Percentiles rank a stretch among this genome's conserved stretches.
phyloP scores from a whole-genome alignment of 2,888 invertebrate genomes.

The Antheraea yamamai region DNA sequence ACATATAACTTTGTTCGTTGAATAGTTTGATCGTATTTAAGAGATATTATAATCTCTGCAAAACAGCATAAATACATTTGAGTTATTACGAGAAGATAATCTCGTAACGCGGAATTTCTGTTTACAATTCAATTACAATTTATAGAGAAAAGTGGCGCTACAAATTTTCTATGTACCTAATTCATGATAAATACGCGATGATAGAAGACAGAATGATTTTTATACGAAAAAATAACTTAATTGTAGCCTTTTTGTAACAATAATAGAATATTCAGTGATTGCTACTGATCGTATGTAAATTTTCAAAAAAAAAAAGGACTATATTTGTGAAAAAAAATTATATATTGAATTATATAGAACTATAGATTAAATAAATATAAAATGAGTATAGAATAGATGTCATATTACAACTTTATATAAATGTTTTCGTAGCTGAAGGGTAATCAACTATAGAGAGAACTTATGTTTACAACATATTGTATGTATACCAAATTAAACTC shows the following conservation, averaged over 20 bases:
- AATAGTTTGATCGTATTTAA: slow-evolving; percentile 36
- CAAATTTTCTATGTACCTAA: neutral
- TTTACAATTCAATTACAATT: too few relatives aligned
- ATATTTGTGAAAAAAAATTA: neutral
- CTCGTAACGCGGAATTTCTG: neutral
- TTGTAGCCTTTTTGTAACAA: neutral
- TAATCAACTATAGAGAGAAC: neutral
- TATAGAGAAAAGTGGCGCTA: neutral
- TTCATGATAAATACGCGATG: neutral
- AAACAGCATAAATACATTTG: slow-evolving; percentile 38
- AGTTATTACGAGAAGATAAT: neutral
- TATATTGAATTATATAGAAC: neutral
- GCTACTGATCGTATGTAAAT: neutral
- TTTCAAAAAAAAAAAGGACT: neutral
- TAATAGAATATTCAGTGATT: neutral
- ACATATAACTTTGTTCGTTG: slow-evolving; percentile 67
- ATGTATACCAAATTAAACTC: slow-evolving; percentile 54
- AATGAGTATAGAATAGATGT: neutral
- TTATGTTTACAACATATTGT: slow-evolving; percentile 31
- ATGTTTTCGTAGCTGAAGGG: neutral
- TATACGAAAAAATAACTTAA: neutral
- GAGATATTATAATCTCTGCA: slow-evolving; percentile 39
- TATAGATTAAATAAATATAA: neutral
- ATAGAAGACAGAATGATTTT: neutral
- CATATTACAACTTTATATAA: neutral